A percentile compares a stretch with the other conserved stretches of the same genome.
phyloP scores from a whole-genome alignment of 2,888 invertebrate species.

The Rhagonycha fulva region DNA sequence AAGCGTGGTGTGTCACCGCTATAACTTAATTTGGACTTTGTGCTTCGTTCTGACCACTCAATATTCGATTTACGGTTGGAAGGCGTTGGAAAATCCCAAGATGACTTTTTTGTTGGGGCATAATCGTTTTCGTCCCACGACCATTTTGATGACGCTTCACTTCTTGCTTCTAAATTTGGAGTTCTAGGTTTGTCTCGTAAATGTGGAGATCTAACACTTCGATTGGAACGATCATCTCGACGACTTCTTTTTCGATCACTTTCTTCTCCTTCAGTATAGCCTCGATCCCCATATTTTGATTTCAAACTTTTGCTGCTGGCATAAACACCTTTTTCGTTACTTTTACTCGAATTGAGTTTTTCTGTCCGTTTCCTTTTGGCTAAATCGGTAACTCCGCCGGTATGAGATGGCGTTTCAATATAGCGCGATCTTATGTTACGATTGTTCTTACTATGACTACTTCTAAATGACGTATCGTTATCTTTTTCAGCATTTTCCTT shows the following conservation, averaged over 20 bases:
- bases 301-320: conserved; percentile 65
- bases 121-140: conserved; percentile 74
- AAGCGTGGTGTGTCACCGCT: conserved; percentile 77
- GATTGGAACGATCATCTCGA: conserved; percentile 35
- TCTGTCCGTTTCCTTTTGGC: conserved; percentile 75
- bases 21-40: conserved; percentile 34
- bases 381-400: conserved; percentile 86
- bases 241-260: conserved; percentile 47
- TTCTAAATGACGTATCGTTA: conserved; percentile 48
- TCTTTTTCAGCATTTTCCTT: conserved; percentile 58
- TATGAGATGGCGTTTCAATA: conserved; percentile 92
- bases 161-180: conserved; percentile 69
- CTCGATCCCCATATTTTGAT: conserved; percentile 42
- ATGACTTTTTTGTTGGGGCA: conserved; percentile 68
- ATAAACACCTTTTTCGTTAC: conserved; percentile 72
- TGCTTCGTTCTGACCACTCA: conserved; percentile 51
- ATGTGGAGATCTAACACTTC: conserved; percentile 56
- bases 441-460: conserved; percentile 44
- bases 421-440: conserved; percentile 78
- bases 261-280: conserved; percentile 22
- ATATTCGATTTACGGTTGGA: conserved; percentile 55
- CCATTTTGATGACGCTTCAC: conserved; percentile 65
- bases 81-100: conserved; percentile 94
- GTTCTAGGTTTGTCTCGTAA: conserved; percentile 88
- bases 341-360: conserved; percentile 58